Evolutionary conservation across 2,113 vertebrate species (phyloP), one percentile per base, ranked within the genome.

Genomic region (Emberiza fucata): DNA sequence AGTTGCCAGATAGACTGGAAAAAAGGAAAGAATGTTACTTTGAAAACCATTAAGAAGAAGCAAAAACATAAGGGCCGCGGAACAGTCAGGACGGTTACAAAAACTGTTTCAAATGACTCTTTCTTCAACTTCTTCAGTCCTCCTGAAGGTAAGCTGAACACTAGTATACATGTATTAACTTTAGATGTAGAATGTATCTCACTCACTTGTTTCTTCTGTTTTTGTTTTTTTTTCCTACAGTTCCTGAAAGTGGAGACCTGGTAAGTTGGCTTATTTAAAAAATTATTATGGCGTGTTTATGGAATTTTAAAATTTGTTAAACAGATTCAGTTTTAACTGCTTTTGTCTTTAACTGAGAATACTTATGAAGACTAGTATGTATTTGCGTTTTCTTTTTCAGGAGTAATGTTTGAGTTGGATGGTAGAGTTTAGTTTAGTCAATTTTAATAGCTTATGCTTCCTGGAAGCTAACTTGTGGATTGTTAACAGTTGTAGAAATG

Each of bases 41-140:
- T 99, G 98, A 99, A 99, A 98, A 99, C 99, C 12, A 99, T 99
- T 97, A 99, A 99, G 97, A 99, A 99, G 98, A 99, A 99, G 88
- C 99, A 99, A 97, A 99, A 99, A 96, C 99, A 99, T 98, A 99
- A 99, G 99, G 99, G 99, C 23, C 99, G 99, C 9, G 99, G 99
- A 73, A 99, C 99, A 56, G 99, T 99, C 95, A 98, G 99, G 96
- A 99, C 99, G 0, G 99, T 99, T 97, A 99, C 99, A 94, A 99
- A 99, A 97, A 99, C 99, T 2, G 99, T 99, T 94, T 99, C 99
- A 69, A 99, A 99, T 73, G 99, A 99, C 81, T 99, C 99, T 63
- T 99, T 99, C 97, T 99, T 99, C 97, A 99, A 99, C 97, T 99
- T 99, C 97, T 99, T 99, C 97, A 98, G 98, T 86, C 99, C 99